Evolutionary conservation across 2,113 vertebrate genomes (phyloP), one percentile per base, ranked within the genome.

Genomic region (Petroica traversi): DNA sequence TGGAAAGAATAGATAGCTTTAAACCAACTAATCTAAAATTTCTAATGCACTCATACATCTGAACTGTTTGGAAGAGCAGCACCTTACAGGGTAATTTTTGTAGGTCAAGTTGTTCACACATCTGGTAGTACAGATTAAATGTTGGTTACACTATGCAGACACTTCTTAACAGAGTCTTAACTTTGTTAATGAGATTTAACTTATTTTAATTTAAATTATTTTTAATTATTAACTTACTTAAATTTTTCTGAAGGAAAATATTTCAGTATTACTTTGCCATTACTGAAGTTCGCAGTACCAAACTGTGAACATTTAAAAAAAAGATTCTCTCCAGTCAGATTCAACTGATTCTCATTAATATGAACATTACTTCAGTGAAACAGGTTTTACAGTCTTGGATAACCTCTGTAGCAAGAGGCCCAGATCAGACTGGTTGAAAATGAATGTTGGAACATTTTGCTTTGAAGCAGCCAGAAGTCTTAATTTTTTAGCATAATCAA

Each of bases 391-490:
- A 63, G 63, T 38, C 41, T 9, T 80, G 57, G 54, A 57, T 73
- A 91, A 93, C 77, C 55, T 78, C 26, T 48, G 25, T 28, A 88
- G 17, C 11, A 78, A 68, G 49, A 93, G 9, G 55, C 24, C 9
- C 8, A 58, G 45, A 52, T 16, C 15, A 91, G 91, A 93, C 8
- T 83, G 73, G 17, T n/a, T 95, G 67, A 93, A 97, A 84, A 89
- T 83, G 11, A 89, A 33, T 22, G 5, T 18, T 64, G 57, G 22
- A 92, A 79, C 14, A 51, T 81, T 83, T 38, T 6, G 11, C 14
- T 45, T 75, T 68, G 80, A 95, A 78, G 22, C 28, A 89, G 59
- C 10, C 62, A 77, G 36, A 86, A 62, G 4, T 29, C 86, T 91
- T 62, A 29, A 12, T 33, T 75, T 73, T 83, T 78, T 64, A 69